A percentile compares a stretch with the other conserved stretches of the same genome.
These are phyloP conservation scores for Chrysolina americana DNA, from an alignment of 2,888 invertebrate genomes.

Conservation along the genomic window DNA sequence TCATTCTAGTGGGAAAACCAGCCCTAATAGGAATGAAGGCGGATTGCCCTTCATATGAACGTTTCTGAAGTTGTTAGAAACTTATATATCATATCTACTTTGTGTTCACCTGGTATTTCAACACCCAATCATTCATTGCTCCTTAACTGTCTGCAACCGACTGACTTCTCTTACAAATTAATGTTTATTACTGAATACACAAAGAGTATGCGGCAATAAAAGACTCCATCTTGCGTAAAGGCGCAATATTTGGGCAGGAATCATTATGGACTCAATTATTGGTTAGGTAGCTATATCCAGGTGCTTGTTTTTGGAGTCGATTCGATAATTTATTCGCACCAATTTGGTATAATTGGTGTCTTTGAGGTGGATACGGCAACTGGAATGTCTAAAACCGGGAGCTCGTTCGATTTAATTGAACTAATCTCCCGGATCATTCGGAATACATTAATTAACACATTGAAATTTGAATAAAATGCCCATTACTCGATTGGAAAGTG, in stretches of 20 bases:
- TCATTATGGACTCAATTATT: conserved; percentile 52
- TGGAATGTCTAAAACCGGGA: conserved; percentile 69
- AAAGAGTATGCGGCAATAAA: conserved; percentile 28
- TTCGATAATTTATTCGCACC: conserved; percentile 67
- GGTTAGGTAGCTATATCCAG: conserved; percentile 57
- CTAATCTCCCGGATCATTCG: conserved; percentile 65
- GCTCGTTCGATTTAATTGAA: conserved; percentile 67
- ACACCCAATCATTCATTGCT: conserved; percentile 1
- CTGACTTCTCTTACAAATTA: conserved; percentile 28
- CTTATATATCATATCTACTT: background rate
- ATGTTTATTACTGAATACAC: conserved; percentile 23
- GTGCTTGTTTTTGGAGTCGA: conserved; percentile 63
- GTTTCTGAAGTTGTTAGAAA: background rate
- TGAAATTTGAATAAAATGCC: conserved; percentile 69
- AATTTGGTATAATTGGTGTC: conserved; percentile 68
- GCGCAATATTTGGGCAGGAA: conserved; percentile 22
- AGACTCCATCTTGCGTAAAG: conserved; percentile 21
- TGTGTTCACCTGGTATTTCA: background rate
- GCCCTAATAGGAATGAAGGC: no score
- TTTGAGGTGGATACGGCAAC: conserved; percentile 60
- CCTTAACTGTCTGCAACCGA: background rate
- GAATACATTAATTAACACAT: conserved; percentile 70
- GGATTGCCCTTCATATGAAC: no score
- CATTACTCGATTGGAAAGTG: conserved; percentile 68
- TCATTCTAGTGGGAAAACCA: no score